phyloP scores from a whole-genome alignment of 53 echinoderm and acorn worm species.

The Holothuria scabra region DNA sequence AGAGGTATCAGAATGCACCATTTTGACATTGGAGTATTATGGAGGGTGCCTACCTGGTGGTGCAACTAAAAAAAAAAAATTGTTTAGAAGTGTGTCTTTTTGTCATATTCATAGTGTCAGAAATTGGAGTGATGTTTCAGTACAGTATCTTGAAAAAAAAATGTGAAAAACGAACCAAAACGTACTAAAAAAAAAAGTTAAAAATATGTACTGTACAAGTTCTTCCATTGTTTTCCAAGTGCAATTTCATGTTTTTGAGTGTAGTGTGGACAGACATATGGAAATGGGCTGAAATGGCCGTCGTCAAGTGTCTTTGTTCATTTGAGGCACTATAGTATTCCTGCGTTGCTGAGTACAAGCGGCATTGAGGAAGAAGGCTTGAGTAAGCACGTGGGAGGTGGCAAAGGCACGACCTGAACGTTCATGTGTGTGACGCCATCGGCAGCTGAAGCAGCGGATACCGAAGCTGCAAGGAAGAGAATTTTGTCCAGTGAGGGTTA shows the following conservation, averaged over 20 bases:
- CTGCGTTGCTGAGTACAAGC: too few relatives aligned
- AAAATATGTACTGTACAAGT: conserved; percentile 44
- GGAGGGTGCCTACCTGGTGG: conserved; percentile 42
- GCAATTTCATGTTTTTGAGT: conserved; percentile 53
- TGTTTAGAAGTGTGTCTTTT: neutral
- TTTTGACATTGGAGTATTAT: conserved; percentile 4
- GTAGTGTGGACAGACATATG: conserved; percentile 1
- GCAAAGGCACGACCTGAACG: conserved; percentile 1
- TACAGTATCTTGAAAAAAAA: conserved; percentile 22
- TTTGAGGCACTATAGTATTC: too few relatives aligned
- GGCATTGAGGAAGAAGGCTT: too few relatives aligned
- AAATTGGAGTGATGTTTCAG: conserved; percentile 1
- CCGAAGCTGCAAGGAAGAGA: conserved; percentile 14
- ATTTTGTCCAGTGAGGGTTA: neutral
- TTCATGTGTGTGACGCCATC: conserved; percentile 39
- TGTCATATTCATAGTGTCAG: conserved; percentile 26
- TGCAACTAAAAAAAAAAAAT: conserved; percentile 1
- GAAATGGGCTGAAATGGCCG: conserved; percentile 3
- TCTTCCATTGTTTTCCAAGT: conserved; percentile 57
- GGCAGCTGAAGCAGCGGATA: conserved; percentile 38
- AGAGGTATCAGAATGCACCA: conserved; percentile 3
- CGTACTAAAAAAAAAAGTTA: neutral
- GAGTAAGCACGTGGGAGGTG: neutral
- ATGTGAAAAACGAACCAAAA: neutral
- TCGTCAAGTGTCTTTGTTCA: conserved; percentile 9